phyloP scores from a whole-genome alignment of 1,140 invertebrate genomes.

The Zaprionus capensis region DNA sequence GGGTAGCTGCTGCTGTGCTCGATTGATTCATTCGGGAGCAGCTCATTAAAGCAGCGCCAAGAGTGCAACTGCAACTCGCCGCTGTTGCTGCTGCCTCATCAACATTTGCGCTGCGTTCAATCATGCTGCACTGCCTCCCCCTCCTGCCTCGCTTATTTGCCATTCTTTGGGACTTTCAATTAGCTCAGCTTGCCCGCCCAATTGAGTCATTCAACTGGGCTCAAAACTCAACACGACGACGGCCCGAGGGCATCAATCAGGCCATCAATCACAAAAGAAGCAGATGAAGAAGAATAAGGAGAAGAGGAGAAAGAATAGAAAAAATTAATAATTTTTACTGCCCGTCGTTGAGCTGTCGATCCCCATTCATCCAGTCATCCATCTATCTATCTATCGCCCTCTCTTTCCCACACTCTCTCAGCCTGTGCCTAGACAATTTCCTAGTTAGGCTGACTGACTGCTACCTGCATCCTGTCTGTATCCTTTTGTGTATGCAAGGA shows the following conservation, averaged over 20 bases:
- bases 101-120: slow-evolving; percentile 28
- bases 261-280: slow-evolving; percentile 63
- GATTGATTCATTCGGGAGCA: slow-evolving; percentile 64
- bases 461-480: slow-evolving; percentile 8
- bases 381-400: background rate
- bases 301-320: background rate
- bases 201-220: slow-evolving; percentile 39
- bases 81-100: slow-evolving; percentile 12
- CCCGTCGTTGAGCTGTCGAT: slow-evolving; percentile 8
- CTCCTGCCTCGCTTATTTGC: background rate
- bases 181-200: slow-evolving; percentile 44
- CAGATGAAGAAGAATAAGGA: background rate
- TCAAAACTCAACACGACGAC: slow-evolving; percentile 21
- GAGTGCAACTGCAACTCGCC: slow-evolving; percentile 17
- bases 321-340: slow-evolving; percentile 11
- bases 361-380: background rate
- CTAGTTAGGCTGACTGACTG: slow-evolving; percentile 18
- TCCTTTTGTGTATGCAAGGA: slow-evolving; percentile 22
- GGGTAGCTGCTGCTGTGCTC: slow-evolving; percentile 21
- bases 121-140: slow-evolving; percentile 14
- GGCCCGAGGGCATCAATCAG: slow-evolving; percentile 62
- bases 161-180: slow-evolving; percentile 29
- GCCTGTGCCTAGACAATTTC: slow-evolving; percentile 8
- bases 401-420: no score
- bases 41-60: slow-evolving; percentile 57